phyloP scores from a whole-genome alignment of 2,113 vertebrate genomes.

The Melospiza melodia region DNA sequence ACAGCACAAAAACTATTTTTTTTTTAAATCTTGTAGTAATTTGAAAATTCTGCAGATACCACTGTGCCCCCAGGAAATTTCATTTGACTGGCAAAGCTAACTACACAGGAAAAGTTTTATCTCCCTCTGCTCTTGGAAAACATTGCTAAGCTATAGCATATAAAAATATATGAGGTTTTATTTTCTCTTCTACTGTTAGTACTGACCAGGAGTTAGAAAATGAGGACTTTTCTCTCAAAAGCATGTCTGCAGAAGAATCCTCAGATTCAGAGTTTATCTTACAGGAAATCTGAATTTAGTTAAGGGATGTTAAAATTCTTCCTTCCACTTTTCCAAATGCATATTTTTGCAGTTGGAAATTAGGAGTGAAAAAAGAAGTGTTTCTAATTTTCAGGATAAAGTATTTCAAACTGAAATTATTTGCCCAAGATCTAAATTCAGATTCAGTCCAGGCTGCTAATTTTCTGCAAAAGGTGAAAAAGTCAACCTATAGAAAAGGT shows the following conservation, averaged over 20 bases:
- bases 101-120: background rate
- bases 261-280: background rate
- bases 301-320: background rate
- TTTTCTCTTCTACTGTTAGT: background rate
- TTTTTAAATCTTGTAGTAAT: background rate
- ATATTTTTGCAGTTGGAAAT: background rate
- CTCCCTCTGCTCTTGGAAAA: background rate
- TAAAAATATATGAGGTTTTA: background rate
- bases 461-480: background rate
- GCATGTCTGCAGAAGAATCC: background rate
- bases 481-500: background rate
- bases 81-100: background rate
- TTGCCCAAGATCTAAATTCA: background rate
- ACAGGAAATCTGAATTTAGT: background rate
- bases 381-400: background rate
- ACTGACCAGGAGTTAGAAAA: background rate
- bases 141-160: background rate
- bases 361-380: background rate
- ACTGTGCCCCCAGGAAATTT: background rate
- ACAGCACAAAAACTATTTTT: background rate
- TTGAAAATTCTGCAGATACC: background rate
- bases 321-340: background rate
- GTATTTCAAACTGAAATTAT: background rate
- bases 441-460: background rate
- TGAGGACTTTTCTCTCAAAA: background rate